Base-by-base conservation (phyloP, 2,797 vertebrate species). In the Coccyzus lansbergi region DNA sequence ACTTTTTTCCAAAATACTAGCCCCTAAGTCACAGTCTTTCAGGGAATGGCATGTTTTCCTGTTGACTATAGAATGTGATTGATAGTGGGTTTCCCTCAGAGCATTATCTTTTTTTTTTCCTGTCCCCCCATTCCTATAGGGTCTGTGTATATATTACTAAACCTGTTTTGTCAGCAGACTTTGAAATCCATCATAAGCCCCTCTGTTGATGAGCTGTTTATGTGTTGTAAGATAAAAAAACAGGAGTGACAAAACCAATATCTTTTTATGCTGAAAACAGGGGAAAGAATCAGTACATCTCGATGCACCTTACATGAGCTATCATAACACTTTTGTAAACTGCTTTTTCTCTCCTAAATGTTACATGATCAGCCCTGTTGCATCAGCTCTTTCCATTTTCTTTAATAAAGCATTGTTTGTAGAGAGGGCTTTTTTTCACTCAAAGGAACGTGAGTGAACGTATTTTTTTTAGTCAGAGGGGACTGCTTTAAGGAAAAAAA, bases 161-260 rank as follows among this genome's bases (percentile, higher is more conserved):
- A 42, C 36, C 36, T 15, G 29, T 49, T 94, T 64, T 53, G 51
- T 62, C 69, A 24, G 70, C 19, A 83, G 55, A 31, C 49, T 80
- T 76, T 12, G 33, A 76, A 91, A 88, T 86, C 82, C 77, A 52
- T 56, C 69, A 56, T 38, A 80, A 86, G 21, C 44, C 90, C 85
- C 34, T 33, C 34, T 64, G 29, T n/a, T 67, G 76, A 64, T 71
- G 53, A 85, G 33, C n/a, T 78, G 56, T 55, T 68, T 1, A 0
- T 60, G 38, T 79, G 16, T 51, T 48, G n/a, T 52, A 76, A 71
- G 46, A 65, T 34, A 86, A 15, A 79, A 67, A 71, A 79, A 33
- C 7, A 46, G 12, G 34, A 86, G 36, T 42, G 46, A 59, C 12
- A 44, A 80, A 83, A 24, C 13, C 14, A 63, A 1, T 20, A 79